These are phyloP conservation scores for Calycopis cecrops DNA, from an alignment of 1,140 invertebrate genomes.

Conservation along the genomic window DNA sequence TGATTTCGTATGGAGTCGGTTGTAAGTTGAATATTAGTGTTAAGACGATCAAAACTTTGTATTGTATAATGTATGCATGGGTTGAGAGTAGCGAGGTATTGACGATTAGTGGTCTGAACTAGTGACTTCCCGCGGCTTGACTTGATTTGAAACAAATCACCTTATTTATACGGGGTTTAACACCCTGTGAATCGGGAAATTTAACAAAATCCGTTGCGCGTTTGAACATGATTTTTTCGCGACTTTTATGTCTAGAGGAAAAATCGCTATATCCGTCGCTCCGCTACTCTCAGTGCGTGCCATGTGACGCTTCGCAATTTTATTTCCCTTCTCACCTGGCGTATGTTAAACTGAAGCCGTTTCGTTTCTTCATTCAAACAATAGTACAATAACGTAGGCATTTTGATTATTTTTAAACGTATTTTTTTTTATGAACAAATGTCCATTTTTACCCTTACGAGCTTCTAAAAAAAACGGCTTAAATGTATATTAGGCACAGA, in stretches of 20 bases:
- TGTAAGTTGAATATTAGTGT: conserved; percentile 44
- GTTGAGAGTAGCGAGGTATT: conserved; percentile 10
- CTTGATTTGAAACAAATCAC: too few relatives aligned
- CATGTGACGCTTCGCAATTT: conserved; percentile 12
- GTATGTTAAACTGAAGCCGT: conserved; percentile 5
- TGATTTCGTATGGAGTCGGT: conserved; percentile 55
- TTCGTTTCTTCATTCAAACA: conserved; percentile 32
- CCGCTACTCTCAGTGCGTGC: conserved; percentile 14
- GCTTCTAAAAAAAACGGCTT: conserved; percentile 66
- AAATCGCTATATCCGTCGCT: conserved; percentile 4
- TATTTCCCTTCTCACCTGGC: conserved; percentile 3
- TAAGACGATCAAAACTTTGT: conserved; percentile 53
- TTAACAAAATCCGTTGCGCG: too few relatives aligned
- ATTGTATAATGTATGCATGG: conserved; percentile 36
- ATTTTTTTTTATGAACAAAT: conserved; percentile 34
- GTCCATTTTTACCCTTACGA: conserved; percentile 62
- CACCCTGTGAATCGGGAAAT: too few relatives aligned
- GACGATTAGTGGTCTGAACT: too few relatives aligned
- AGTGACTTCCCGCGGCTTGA: neutral
- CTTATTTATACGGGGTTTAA: neutral
- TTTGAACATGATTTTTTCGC: too few relatives aligned
- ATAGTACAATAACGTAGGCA: conserved; percentile 37
- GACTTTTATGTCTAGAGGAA: too few relatives aligned
- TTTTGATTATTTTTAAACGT: conserved; percentile 42
- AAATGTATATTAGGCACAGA: conserved; percentile 71